A percentile compares a stretch with the other conserved stretches of the same genome.
phyloP scores from a whole-genome alignment of 2,888 invertebrate species.

The Notodonta dromedarius region DNA sequence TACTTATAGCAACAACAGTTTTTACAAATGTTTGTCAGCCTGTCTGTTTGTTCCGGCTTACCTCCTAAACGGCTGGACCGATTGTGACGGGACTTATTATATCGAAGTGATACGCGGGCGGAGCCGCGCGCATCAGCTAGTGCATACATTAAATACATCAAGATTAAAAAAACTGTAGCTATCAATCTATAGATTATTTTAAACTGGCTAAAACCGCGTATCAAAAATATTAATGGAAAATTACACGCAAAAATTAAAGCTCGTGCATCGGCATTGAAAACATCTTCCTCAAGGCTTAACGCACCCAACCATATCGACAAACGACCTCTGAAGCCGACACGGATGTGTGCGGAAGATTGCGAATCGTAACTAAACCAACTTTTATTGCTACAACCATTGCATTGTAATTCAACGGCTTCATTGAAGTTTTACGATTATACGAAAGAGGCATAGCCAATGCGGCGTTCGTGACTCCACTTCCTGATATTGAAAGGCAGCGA shows the following conservation, averaged over 20 bases:
- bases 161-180: neutral
- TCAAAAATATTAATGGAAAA: neutral
- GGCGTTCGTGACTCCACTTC: constrained; percentile 72
- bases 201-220: neutral
- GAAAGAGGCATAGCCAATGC: constrained; percentile 76
- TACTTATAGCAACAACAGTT: too few species aligned
- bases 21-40: too few species aligned
- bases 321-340: constrained; percentile 35
- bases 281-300: constrained; percentile 1
- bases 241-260: neutral
- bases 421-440: constrained; percentile 79
- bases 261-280: constrained; percentile 2
- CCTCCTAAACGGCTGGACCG: too few species aligned
- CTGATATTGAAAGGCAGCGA: constrained; percentile 63
- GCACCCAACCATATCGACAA: neutral
- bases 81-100: too few species aligned
- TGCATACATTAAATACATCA: too few species aligned
- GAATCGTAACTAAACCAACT: constrained; percentile 65
- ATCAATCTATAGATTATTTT: neutral
- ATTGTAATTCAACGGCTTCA: constrained; percentile 77
- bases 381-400: constrained; percentile 59
- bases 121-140: too few species aligned
- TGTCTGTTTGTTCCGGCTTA: too few species aligned
- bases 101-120: too few species aligned
- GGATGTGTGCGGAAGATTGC: constrained; percentile 55